A percentile compares a stretch with the other conserved stretches of the same genome.
Evolutionary conservation across 2,888 invertebrate species (phyloP).

Genomic region (Mesochorus sp.): DNA sequence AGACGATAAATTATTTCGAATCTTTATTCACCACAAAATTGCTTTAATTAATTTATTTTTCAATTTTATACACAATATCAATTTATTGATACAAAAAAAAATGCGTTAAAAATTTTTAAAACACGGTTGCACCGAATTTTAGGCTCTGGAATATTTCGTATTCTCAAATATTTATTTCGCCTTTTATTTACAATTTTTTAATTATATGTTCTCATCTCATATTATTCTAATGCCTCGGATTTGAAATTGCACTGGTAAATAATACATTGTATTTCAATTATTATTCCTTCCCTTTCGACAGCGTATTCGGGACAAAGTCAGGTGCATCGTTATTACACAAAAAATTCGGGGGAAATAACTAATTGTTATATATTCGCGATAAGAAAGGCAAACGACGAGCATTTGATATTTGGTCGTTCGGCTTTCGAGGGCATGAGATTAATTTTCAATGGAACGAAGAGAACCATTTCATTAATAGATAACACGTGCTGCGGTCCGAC

Average conservation of each 20-base stretch:
- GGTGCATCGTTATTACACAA: conserved; percentile 50
- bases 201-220: too few relatives aligned
- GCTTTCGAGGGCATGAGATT: conserved; percentile 54
- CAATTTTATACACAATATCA: too few relatives aligned
- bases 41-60: too few relatives aligned
- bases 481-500: conserved; percentile 46
- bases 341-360: conserved; percentile 26
- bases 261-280: conserved; percentile 2
- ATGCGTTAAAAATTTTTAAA: too few relatives aligned
- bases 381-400: conserved; percentile 30
- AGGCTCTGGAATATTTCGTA: too few relatives aligned
- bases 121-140: too few relatives aligned
- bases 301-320: conserved; percentile 53
- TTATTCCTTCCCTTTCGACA: conserved; percentile 7
- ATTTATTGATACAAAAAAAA: too few relatives aligned
- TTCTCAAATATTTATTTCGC: too few relatives aligned
- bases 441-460: conserved; percentile 49
- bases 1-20: too few relatives aligned
- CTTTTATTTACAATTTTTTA: too few relatives aligned
- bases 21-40: too few relatives aligned
- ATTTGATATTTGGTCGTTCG: conserved; percentile 52
- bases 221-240: too few relatives aligned
- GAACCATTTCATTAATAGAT: conserved; percentile 36
- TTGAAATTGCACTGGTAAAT: neutral
- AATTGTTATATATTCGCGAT: conserved; percentile 57